Evolutionary conservation across 37 sponge, comb jelly and placozoan species (phyloP).

Genomic region (Aplysina aerophoba): DNA sequence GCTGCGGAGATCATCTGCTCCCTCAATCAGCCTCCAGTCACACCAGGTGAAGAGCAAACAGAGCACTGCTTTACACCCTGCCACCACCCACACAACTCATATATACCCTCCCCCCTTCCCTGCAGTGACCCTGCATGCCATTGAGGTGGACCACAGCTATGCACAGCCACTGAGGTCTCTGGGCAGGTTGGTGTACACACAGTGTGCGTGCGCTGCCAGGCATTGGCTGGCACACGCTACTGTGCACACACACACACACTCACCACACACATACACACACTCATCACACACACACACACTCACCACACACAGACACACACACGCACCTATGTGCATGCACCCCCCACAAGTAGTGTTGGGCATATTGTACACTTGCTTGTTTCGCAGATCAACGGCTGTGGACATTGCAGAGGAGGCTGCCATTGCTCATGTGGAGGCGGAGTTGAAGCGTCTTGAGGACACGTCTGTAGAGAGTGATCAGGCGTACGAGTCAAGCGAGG

Average conservation of each 20-base stretch:
- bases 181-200: neutral
- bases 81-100: neutral
- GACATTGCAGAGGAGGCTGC: conserved; percentile 26
- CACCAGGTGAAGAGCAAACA: conserved; percentile 13
- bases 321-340: too few relatives aligned
- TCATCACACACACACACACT: too few relatives aligned
- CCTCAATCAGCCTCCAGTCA: conserved; percentile 1
- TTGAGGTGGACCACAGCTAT: conserved; percentile 35
- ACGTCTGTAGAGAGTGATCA: neutral
- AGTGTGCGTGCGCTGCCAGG: too few relatives aligned
- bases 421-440: conserved; percentile 31
- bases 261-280: too few relatives aligned
- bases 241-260: too few relatives aligned
- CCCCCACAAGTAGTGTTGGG: too few relatives aligned
- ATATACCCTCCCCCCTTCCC: neutral
- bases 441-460: neutral
- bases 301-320: too few relatives aligned
- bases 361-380: too few relatives aligned
- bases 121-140: conserved; percentile 36
- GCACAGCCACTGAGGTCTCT: neutral
- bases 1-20: neutral
- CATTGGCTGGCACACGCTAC: too few relatives aligned
- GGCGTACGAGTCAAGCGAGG: conserved; percentile 25
- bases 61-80: too few relatives aligned
- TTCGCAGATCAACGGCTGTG: too few relatives aligned